Conservation (phyloP, 1,140 invertebrate genomes). For the Drosophila seguyi region DNA sequence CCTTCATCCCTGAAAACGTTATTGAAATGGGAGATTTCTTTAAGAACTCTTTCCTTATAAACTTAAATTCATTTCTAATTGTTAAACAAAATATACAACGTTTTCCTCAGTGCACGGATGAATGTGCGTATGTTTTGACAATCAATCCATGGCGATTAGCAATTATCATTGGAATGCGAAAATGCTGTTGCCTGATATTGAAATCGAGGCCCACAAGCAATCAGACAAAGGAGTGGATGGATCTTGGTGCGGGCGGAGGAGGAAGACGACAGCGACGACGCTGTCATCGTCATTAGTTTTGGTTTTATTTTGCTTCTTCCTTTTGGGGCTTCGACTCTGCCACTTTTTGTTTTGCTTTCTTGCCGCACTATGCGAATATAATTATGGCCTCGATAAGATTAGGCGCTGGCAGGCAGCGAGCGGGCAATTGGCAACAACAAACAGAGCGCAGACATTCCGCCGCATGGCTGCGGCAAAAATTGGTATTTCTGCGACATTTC, state of each 20-base stretch:
- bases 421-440: constrained; percentile 68
- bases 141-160: constrained; percentile 81
- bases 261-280: constrained; percentile 31
- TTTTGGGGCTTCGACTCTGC: neutral
- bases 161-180: constrained; percentile 82
- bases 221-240: constrained; percentile 20
- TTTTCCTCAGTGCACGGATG: constrained; percentile 2
- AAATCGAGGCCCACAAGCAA: constrained; percentile 75
- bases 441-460: constrained; percentile 58
- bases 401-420: constrained; percentile 14
- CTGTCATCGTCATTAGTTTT: constrained; percentile 68
- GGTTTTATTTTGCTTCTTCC: constrained; percentile 2
- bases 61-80: neutral
- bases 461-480: constrained; percentile 66
- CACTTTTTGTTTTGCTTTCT: constrained; percentile 43
- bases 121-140: constrained; percentile 44
- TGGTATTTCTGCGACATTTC: constrained; percentile 45
- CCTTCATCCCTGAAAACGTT: neutral
- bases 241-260: constrained; percentile 8
- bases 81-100: neutral
- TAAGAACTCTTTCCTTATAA: neutral
- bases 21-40: neutral
- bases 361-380: constrained; percentile 62
- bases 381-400: constrained; percentile 78
- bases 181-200: constrained; percentile 79